phyloP scores from a whole-genome alignment of 1,140 invertebrate species.

The Chlorops oryzae region DNA sequence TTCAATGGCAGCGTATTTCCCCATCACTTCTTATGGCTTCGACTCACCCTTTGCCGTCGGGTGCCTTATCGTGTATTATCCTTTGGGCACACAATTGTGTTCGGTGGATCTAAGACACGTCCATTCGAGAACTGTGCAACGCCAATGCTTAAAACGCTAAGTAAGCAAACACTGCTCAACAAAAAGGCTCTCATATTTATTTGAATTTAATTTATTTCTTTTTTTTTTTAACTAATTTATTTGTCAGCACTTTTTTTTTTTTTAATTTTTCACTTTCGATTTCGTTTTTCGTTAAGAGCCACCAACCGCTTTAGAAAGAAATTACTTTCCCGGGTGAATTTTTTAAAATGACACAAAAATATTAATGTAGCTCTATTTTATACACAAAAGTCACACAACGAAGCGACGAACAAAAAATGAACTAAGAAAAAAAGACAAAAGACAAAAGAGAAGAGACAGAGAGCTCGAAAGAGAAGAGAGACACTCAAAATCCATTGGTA shows the following conservation, averaged over 20 bases:
- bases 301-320: slow-evolving; percentile 2
- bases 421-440: no score
- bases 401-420: no score
- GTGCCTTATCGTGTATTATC: slow-evolving; percentile 57
- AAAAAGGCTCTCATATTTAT: slow-evolving; percentile 49
- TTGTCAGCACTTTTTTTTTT: neutral
- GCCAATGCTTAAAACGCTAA: slow-evolving; percentile 50
- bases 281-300: slow-evolving; percentile 11
- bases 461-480: no score
- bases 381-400: no score
- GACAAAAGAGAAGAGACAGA: no score
- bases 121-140: slow-evolving; percentile 63
- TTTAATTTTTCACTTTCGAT: slow-evolving; percentile 14
- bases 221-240: slow-evolving; percentile 3
- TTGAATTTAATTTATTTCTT: neutral
- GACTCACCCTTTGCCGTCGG: slow-evolving; percentile 52
- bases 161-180: slow-evolving; percentile 43
- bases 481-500: no score
- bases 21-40: neutral
- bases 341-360: slow-evolving; percentile 19
- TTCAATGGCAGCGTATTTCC: no score
- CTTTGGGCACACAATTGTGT: slow-evolving; percentile 65
- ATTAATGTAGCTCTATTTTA: slow-evolving; percentile 17
- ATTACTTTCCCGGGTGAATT: slow-evolving; percentile 5
- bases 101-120: slow-evolving; percentile 64